Conservation (phyloP, 2,113 vertebrate genomes). For the Dendrocopos noguchii region DNA sequence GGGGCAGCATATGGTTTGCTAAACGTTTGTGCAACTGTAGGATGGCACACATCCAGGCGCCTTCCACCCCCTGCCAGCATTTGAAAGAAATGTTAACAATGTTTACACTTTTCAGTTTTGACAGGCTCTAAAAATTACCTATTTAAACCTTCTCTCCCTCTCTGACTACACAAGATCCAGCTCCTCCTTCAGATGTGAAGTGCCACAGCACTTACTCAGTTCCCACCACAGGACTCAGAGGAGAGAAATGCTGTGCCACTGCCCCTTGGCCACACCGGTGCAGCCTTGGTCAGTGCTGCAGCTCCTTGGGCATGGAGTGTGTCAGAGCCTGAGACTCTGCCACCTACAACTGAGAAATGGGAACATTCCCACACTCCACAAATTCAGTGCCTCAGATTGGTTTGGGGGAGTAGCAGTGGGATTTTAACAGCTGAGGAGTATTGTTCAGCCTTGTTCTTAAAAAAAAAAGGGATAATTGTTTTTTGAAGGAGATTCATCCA, state of each 20-base stretch:
- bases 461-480: not conserved
- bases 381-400: not conserved
- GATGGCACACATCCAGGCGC: not conserved
- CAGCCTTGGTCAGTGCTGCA: not conserved
- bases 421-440: not conserved
- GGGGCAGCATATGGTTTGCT: conserved; percentile 31
- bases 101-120: conserved; percentile 38
- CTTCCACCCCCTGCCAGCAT: conserved; percentile 34
- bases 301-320: rapidly evolving
- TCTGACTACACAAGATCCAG: not conserved
- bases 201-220: not conserved
- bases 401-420: not conserved
- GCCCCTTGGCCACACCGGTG: not conserved
- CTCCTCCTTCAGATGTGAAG: not conserved
- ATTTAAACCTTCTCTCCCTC: conserved; percentile 4
- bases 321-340: rapidly evolving
- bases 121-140: conserved; percentile 43
- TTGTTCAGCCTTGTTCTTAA: not conserved
- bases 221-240: rapidly evolving
- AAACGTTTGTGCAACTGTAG: conserved; percentile 26
- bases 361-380: not conserved
- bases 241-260: rapidly evolving
- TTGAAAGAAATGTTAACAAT: conserved; percentile 48
- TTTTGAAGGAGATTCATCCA: not conserved
- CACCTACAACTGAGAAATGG: not conserved